Conservation (phyloP, 1,140 invertebrate species). For the Bombyx mori region ASM3026992v2 NC_085107.1:18285501-18286000, state of each 20-base stretch:
- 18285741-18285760: slow-evolving; percentile 70
- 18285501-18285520: slow-evolving; percentile 54
- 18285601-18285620: slow-evolving; percentile 45
- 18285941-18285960: slow-evolving; percentile 36
- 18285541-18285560: slow-evolving; percentile 65
- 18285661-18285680: slow-evolving; percentile 34
- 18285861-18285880: slow-evolving; percentile 72
- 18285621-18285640: slow-evolving; percentile 34
- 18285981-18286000: slow-evolving; percentile 41
- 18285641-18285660: slow-evolving; percentile 22
- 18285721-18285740: slow-evolving; percentile 75
- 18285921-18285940: slow-evolving; percentile 24
- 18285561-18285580: slow-evolving; percentile 60
- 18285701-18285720: slow-evolving; percentile 72
- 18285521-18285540: slow-evolving; percentile 63
- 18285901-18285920: slow-evolving; percentile 52
- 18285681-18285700: slow-evolving; percentile 34
- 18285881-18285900: slow-evolving; percentile 64
- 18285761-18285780: slow-evolving; percentile 75
- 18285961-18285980: slow-evolving; percentile 35
- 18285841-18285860: slow-evolving; percentile 78
- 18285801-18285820: slow-evolving; percentile 87
- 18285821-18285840: slow-evolving; percentile 83
- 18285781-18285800: slow-evolving; percentile 79
- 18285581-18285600: slow-evolving; percentile 61